Evolutionary conservation across 1,140 invertebrate genomes (phyloP), one percentile per base, ranked within the genome.

Genomic region (Heliconius nattereri): DNA sequence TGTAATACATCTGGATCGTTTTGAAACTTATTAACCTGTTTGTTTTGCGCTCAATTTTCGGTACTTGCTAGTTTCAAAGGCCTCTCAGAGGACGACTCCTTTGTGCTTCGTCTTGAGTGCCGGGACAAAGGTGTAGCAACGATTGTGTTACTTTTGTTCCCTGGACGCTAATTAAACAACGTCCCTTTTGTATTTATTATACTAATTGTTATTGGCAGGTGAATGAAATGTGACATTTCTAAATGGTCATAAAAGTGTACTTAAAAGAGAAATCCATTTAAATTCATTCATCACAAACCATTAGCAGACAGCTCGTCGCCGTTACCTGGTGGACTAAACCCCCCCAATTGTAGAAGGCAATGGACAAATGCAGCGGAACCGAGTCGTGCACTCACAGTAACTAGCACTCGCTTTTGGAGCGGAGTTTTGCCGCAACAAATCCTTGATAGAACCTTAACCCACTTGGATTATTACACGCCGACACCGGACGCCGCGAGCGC

Each of bases 381-480:
- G 83, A 85, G 83, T 84, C 88, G 89, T 90, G 91, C 87, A 91
- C 90, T 92, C 88, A 93, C 88, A 91, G 90, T 90, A 92, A 93
- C 91, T 78, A 91, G 84, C 86, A 85, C 85, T 91, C 88, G 89
- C 85, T 92, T 93, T 93, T 92, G 92, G 91, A 94, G 91, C 92
- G 92, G 92, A 87, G 92, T 90, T 91, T 93, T 94, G 91, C 93
- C 92, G 93, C 93, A 94, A 94, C 87, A 94, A 94, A 94, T 93
- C 93, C 92, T 94, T 94, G 92, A 86, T 94, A 90, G 83, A 92
- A 94, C 93, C 93, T 94, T 94, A 94, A 94, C 93, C 93, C 89
- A 94, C 90, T 94, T 94, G 91, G 92, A 90, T 93, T 92, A 93
- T 94, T 94, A 94, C 93, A 86, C 86, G 87, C 86, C 89, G 85